A percentile compares a stretch with the other conserved stretches of the same genome.
These are phyloP conservation scores for Tiliqua scincoides DNA, from an alignment of 2,113 vertebrate species.

Conservation along the genomic window DNA sequence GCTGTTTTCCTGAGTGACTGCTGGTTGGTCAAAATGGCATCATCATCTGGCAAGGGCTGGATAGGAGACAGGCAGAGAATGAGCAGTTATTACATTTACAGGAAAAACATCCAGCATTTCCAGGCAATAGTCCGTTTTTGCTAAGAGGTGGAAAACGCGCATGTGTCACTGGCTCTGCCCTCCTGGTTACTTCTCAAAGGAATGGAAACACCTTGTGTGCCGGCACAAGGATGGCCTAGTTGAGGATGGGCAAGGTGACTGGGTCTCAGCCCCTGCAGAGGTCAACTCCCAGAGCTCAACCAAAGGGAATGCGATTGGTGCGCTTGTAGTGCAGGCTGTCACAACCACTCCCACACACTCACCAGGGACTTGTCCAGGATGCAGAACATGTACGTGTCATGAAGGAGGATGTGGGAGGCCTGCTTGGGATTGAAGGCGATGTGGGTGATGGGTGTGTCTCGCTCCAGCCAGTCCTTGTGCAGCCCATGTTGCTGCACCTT, in stretches of 20 bases:
- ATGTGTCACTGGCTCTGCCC: background rate
- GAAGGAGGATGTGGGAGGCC: constrained; percentile 85
- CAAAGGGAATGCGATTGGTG: no score
- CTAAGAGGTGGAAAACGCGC: background rate
- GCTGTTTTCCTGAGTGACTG: constrained; percentile 73
- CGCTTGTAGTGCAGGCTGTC: background rate
- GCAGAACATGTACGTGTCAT: constrained; percentile 92
- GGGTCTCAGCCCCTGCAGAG: background rate
- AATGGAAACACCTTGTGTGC: no score
- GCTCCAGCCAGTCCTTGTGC: constrained; percentile 85
- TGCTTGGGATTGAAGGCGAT: constrained; percentile 86
- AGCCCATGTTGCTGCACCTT: constrained; percentile 83
- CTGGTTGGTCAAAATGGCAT: constrained; percentile 81
- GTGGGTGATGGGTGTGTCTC: constrained; percentile 88
- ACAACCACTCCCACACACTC: constrained; percentile 35
- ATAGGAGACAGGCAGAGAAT: background rate
- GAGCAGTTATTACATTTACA: background rate
- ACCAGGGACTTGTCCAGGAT: constrained; percentile 93
- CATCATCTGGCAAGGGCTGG: constrained; percentile 87
- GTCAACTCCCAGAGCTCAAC: no score
- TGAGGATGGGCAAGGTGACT: background rate
- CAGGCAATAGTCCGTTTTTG: background rate
- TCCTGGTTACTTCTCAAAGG: no score
- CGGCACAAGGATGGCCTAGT: background rate
- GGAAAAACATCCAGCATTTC: background rate